Percentiles rank a stretch among this genome's conserved stretches.
phyloP scores from a whole-genome alignment of 1,140 invertebrate species.

The Triops cancriformis region DNA sequence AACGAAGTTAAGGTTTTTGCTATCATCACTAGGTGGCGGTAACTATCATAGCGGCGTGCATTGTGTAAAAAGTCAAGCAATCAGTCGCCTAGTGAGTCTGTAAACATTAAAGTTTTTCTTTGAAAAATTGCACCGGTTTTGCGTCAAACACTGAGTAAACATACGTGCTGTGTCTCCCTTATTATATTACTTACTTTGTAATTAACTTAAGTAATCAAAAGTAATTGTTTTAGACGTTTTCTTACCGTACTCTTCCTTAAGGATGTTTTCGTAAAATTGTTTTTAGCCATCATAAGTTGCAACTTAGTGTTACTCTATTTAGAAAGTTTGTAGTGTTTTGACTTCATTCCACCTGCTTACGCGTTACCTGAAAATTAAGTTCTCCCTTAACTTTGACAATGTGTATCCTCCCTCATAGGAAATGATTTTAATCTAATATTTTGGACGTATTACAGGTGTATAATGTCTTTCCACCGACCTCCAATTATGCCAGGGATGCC shows the following conservation, averaged over 20 bases:
- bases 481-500: constrained; percentile 21
- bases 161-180: not conserved
- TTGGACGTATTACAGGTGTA: not conserved
- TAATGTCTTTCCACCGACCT: constrained; percentile 21
- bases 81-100: not conserved
- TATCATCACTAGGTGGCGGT: not conserved
- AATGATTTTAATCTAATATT: too few species aligned
- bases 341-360: too few species aligned
- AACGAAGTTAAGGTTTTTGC: too few species aligned
- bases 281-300: too few species aligned
- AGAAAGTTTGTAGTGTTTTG: too few species aligned
- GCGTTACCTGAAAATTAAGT: too few species aligned
- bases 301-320: too few species aligned
- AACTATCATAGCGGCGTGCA: not conserved
- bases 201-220: not conserved
- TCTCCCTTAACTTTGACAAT: too few species aligned
- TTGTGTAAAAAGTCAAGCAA: not conserved
- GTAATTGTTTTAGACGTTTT: too few species aligned
- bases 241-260: too few species aligned
- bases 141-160: not conserved
- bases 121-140: not conserved
- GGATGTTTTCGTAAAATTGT: too few species aligned
- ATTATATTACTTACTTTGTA: not conserved
- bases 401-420: too few species aligned
- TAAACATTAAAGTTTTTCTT: constrained; percentile 1